phyloP scores from a whole-genome alignment of 2,797 vertebrate genomes.

The Anabas testudineus region DNA sequence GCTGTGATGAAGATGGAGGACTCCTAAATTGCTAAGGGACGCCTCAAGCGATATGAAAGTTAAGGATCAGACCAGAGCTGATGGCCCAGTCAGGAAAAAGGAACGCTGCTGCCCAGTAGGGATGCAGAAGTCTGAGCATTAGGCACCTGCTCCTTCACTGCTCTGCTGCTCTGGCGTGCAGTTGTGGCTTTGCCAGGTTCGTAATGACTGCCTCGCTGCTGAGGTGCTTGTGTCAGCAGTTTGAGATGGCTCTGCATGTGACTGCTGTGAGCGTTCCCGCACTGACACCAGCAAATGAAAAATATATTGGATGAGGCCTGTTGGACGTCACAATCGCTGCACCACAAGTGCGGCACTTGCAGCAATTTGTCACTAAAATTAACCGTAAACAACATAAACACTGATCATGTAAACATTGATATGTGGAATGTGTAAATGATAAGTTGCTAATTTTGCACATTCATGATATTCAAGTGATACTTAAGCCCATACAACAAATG shows the following conservation, averaged over 20 bases:
- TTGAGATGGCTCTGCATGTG: conserved; percentile 67
- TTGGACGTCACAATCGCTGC: conserved; percentile 41
- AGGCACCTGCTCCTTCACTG: conserved; percentile 57
- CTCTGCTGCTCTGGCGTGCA: conserved; percentile 63
- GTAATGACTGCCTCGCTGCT: conserved; percentile 74
- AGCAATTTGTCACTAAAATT: conserved; percentile 42
- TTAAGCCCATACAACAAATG: too few relatives aligned
- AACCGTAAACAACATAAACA: not conserved
- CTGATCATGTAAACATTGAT: too few relatives aligned
- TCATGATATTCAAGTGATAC: too few relatives aligned
- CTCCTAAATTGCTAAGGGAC: conserved; percentile 51
- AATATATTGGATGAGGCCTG: conserved; percentile 55
- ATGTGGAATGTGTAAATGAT: too few relatives aligned
- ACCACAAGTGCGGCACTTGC: conserved; percentile 34
- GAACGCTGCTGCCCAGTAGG: conserved; percentile 42
- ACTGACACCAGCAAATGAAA: conserved; percentile 64
- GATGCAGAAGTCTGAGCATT: conserved; percentile 56
- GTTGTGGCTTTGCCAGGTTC: conserved; percentile 68
- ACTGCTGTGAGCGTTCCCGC: conserved; percentile 37
- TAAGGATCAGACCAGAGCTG: conserved; percentile 65
- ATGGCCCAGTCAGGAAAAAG: conserved; percentile 53
- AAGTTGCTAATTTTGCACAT: too few relatives aligned
- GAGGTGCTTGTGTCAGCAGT: conserved; percentile 80
- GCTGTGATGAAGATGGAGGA: conserved; percentile 69
- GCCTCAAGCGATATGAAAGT: conserved; percentile 45